Evolutionary conservation across 2,797 vertebrate genomes (phyloP).

Genomic region (Zenarchopterus dispar): DNA sequence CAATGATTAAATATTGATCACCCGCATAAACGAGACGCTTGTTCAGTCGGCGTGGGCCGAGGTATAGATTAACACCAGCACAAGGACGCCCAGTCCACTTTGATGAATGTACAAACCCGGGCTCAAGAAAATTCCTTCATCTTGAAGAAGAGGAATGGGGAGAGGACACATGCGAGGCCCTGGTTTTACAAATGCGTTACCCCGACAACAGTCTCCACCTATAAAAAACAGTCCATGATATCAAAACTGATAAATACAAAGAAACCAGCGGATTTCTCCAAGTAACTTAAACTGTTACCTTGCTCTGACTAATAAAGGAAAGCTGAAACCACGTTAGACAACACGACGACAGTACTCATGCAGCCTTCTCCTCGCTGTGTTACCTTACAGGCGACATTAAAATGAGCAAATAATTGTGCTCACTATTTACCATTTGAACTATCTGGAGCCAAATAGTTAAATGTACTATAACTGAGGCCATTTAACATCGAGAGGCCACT

Average conservation of each 20-base stretch:
- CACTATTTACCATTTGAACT: constrained; percentile 39
- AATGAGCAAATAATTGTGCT: constrained; percentile 23
- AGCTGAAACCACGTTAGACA: constrained; percentile 45
- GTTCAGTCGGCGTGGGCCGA: constrained; percentile 12
- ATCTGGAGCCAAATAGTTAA: constrained; percentile 15
- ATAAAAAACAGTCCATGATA: constrained; percentile 64
- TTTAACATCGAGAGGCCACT: constrained; percentile 33
- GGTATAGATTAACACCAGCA: constrained; percentile 2
- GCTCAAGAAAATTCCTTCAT: constrained; percentile 28
- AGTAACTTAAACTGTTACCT: constrained; percentile 66
- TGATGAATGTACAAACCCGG: constrained; percentile 11
- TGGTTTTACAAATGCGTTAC: constrained; percentile 49
- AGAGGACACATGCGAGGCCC: constrained; percentile 7
- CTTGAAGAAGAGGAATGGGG: constrained; percentile 29
- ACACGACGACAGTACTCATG: constrained; percentile 30
- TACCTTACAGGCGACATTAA: constrained; percentile 42
- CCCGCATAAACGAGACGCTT: constrained; percentile 36
- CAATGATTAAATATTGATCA: constrained; percentile 51
- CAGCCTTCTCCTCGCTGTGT: constrained; percentile 2
- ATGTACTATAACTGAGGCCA: constrained; percentile 18
- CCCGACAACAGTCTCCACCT: constrained; percentile 66
- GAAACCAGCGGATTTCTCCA: constrained; percentile 50
- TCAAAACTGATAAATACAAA: constrained; percentile 63
- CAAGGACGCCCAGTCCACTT: background rate
- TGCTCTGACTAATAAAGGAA: constrained; percentile 41